Evolutionary conservation across 1,140 invertebrate genomes (phyloP).

Genomic region (Thereuonema tuberculata): DNA sequence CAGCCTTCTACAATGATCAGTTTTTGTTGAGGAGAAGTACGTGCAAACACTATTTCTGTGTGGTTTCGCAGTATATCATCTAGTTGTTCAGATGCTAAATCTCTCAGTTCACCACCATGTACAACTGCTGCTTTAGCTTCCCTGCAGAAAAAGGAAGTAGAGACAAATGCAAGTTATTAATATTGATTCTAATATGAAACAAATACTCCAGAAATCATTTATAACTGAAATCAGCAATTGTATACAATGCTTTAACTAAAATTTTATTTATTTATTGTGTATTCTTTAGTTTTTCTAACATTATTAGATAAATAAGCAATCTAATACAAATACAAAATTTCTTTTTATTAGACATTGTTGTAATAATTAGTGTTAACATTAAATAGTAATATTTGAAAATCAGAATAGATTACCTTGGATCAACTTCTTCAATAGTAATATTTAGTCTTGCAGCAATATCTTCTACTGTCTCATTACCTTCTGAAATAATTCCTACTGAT

Average conservation of each 20-base stretch:
- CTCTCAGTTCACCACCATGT: constrained; percentile 38
- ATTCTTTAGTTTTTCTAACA: too few relatives aligned
- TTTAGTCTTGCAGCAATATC: constrained; percentile 37
- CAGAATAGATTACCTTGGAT: constrained; percentile 23
- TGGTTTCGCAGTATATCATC: constrained; percentile 37
- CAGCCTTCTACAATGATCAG: constrained; percentile 41
- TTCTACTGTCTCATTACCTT: constrained; percentile 39
- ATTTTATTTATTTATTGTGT: too few relatives aligned
- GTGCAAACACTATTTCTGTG: constrained; percentile 42
- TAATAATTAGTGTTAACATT: too few relatives aligned
- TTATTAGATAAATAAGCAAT: too few relatives aligned
- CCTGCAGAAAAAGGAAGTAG: constrained; percentile 1
- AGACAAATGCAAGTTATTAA: too few relatives aligned
- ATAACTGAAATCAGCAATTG: not conserved
- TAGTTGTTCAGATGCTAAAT: constrained; percentile 38
- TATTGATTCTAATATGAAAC: not conserved
- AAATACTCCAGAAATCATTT: not conserved
- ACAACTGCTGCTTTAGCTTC: constrained; percentile 34
- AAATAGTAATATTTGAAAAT: too few relatives aligned
- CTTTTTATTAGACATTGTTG: too few relatives aligned
- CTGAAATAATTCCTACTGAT: constrained; percentile 27
- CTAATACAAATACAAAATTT: too few relatives aligned
- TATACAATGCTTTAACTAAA: not conserved
- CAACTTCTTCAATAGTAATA: constrained; percentile 32
- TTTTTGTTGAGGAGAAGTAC: constrained; percentile 44